phyloP scores from a whole-genome alignment of 1,140 invertebrate genomes.

The Drosophila pandora region DNA sequence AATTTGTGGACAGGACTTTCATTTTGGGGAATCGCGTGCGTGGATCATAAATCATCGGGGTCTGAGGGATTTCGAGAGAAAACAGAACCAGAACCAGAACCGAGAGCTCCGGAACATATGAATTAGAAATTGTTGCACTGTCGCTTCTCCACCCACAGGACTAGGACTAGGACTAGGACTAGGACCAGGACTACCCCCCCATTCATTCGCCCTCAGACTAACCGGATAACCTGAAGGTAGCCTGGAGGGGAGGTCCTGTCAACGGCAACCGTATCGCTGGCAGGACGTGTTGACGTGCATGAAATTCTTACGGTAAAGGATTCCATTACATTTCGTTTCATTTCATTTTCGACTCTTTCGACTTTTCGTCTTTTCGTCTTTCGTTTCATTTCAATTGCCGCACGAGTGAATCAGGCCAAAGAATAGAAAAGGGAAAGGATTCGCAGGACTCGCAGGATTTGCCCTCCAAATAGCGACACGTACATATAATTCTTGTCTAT shows the following conservation, averaged over 20 bases:
- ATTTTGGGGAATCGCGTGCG: slow-evolving; percentile 69
- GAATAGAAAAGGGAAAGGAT: slow-evolving; percentile 28
- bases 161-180: too few relatives aligned
- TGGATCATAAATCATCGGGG: slow-evolving; percentile 71
- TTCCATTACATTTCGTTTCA: slow-evolving; percentile 68
- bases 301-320: slow-evolving; percentile 81
- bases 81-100: not conserved
- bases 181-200: too few relatives aligned
- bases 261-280: slow-evolving; percentile 57
- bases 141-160: not conserved
- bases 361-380: slow-evolving; percentile 14
- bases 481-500: slow-evolving; percentile 48
- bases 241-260: slow-evolving; percentile 40
- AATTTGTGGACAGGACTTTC: slow-evolving; percentile 48
- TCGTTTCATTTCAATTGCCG: slow-evolving; percentile 54
- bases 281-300: slow-evolving; percentile 78
- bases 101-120: slow-evolving; percentile 61
- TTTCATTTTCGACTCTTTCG: slow-evolving; percentile 18
- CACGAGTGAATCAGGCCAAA: slow-evolving; percentile 62
- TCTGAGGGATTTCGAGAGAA: slow-evolving; percentile 5
- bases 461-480: slow-evolving; percentile 51
- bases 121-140: slow-evolving; percentile 78
- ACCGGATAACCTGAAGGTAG: slow-evolving; percentile 18
- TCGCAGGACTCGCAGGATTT: not conserved
- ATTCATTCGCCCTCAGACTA: not conserved